Evolutionary conservation across 2,797 vertebrate species (phyloP), one percentile per base, ranked within the genome.

Genomic region (Leucoraja ocellata): DNA sequence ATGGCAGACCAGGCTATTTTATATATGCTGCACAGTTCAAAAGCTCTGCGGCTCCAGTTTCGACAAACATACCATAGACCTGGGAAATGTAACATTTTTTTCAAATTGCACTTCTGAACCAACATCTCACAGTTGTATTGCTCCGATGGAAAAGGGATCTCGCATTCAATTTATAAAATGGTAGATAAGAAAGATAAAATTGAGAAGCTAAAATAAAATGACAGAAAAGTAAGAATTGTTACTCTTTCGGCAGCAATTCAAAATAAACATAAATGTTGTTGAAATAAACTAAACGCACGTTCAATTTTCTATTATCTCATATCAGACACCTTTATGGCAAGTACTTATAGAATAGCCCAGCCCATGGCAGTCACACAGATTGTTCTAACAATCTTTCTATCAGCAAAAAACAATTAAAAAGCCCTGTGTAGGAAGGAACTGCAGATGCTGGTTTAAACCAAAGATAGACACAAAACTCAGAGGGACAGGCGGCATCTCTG

Each of bases 1-100:
- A 76, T 76, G 46, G 54, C 46, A 76, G 90, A 92, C 90, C 14
- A 46, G 71, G 46, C 90, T 39, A 92, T 74, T 76, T 68, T 32
- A 8, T 68, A 68, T 21, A 68, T 36, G 63, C 63, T 32, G 90
- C 76, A 46, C 1, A 74, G 25, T 58, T 92, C 71, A 92, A 92
- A 92, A 54, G 71, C 46, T 92, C 25, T 92, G 65, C 76, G 25
- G 90, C 28, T 76, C 25, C 46, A 16, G 5, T 46, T 74, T 54
- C 90, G 14, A 54, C 46, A 74, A 92, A 28, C 4, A 16, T 54
- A 68, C 46, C 16, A 61, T 46, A 21, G 68, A 74, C 71, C 68
- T 11, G 23, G 21, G 10, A 25, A 58, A 63, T n/a, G 4, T 54
- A 63, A 84, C 32, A n/a, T 65, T 11, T 32, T 11, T 32, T 88